Conservation (phyloP, 2,797 vertebrate genomes). For the Smutsia temminckii region DNA sequence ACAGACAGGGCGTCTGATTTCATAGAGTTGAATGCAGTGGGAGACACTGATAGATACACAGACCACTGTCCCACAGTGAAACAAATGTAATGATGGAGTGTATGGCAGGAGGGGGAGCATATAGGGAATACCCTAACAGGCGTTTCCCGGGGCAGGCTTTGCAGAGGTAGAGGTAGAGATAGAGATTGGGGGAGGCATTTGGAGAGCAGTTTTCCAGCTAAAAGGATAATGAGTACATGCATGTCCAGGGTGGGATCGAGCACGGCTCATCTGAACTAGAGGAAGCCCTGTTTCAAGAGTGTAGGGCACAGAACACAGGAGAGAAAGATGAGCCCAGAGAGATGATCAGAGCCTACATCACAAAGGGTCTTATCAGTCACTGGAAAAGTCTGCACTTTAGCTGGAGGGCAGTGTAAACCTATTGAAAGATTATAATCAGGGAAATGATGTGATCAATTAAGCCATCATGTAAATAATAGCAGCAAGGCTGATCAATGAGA, state of each 20-base stretch:
- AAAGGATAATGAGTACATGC: background rate
- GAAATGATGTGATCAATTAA: background rate
- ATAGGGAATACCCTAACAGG: accelerated
- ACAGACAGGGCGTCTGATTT: background rate
- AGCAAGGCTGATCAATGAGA: background rate
- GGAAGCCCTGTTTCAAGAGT: background rate
- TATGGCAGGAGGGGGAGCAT: background rate
- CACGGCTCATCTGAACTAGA: background rate
- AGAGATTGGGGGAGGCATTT: background rate
- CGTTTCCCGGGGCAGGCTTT: background rate
- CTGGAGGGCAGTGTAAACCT: background rate
- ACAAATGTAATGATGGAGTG: background rate
- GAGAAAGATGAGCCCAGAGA: background rate
- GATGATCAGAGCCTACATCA: background rate
- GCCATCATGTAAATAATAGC: background rate
- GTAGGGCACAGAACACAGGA: background rate
- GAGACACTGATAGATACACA: background rate
- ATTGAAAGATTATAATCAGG: background rate
- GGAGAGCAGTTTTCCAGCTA: background rate
- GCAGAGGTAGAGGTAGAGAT: background rate
- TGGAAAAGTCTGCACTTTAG: background rate
- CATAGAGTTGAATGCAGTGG: background rate
- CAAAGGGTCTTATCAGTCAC: background rate
- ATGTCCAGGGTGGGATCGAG: no score
- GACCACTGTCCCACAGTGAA: background rate